Conservation (phyloP, 2,888 invertebrate genomes). For the Timema cristinae region DNA sequence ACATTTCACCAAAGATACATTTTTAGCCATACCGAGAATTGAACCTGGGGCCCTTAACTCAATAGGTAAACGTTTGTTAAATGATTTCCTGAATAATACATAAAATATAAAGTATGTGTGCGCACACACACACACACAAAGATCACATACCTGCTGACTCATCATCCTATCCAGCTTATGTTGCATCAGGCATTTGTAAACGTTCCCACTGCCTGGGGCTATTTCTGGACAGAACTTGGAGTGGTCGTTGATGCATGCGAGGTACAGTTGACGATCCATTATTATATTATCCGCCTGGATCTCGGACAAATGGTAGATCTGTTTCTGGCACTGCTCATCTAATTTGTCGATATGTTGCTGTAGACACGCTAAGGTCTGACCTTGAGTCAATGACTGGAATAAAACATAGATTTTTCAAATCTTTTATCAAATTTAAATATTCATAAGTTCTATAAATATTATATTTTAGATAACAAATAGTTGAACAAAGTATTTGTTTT, state of each 20-base stretch:
- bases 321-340: constrained; percentile 64
- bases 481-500: too few relatives aligned
- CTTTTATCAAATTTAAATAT: too few relatives aligned
- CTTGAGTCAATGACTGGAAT: constrained; percentile 58
- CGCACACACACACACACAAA: too few relatives aligned
- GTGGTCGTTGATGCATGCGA: constrained; percentile 83
- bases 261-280: constrained; percentile 82
- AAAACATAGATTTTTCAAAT: too few relatives aligned
- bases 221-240: constrained; percentile 72
- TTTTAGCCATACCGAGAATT: too few relatives aligned
- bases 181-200: constrained; percentile 84
- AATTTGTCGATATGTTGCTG: constrained; percentile 64
- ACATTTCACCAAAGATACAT: too few relatives aligned
- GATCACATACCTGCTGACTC: constrained; percentile 33
- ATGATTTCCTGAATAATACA: too few relatives aligned
- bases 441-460: too few relatives aligned
- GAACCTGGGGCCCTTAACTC: too few relatives aligned
- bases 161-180: constrained; percentile 70
- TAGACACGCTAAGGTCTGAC: constrained; percentile 79
- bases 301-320: constrained; percentile 80
- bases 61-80: too few relatives aligned
- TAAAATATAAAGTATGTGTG: too few relatives aligned
- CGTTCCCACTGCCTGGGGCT: constrained; percentile 70
- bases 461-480: too few relatives aligned
- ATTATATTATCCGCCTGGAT: constrained; percentile 86